Evolutionary conservation across 23 tunicate genomes (phyloP).

Genomic region (Halocynthia aurantium): DNA sequence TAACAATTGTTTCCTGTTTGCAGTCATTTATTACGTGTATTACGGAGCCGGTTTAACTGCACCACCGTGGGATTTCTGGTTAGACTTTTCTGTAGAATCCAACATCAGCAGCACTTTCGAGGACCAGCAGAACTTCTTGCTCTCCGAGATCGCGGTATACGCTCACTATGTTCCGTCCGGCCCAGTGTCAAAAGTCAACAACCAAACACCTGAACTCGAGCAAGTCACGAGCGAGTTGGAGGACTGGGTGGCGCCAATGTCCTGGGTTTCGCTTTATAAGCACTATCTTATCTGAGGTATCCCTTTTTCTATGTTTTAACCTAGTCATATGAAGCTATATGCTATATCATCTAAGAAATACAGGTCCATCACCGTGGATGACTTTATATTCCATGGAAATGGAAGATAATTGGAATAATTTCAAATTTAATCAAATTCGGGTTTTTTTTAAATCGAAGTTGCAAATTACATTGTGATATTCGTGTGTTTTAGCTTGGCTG

Average conservation of each 20-base stretch:
- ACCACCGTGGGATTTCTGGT: slow-evolving; percentile 47
- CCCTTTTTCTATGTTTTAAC: too few relatives aligned
- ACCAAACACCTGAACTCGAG: slow-evolving; percentile 39
- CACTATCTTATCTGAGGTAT: slow-evolving; percentile 37
- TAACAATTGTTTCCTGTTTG: too few relatives aligned
- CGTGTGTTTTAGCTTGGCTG: too few relatives aligned
- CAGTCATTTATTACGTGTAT: slow-evolving; percentile 28
- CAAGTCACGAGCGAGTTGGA: slow-evolving; percentile 27
- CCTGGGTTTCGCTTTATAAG: slow-evolving; percentile 62
- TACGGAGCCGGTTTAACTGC: slow-evolving; percentile 44
- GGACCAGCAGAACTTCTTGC: not conserved
- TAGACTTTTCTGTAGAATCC: slow-evolving; percentile 27
- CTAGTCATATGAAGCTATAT: too few relatives aligned
- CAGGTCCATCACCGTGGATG: too few relatives aligned
- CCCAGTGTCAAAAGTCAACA: slow-evolving; percentile 14
- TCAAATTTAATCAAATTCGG: too few relatives aligned
- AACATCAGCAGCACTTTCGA: not conserved
- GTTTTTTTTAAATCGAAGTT: too few relatives aligned
- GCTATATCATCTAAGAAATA: too few relatives aligned
- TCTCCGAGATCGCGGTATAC: slow-evolving; percentile 31
- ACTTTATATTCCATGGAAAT: too few relatives aligned
- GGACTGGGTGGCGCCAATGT: slow-evolving; percentile 63
- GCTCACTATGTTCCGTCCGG: slow-evolving; percentile 48
- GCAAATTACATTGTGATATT: too few relatives aligned
- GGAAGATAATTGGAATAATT: too few relatives aligned